Evolutionary conservation across 1,140 invertebrate species (phyloP).

Genomic region (Tribolium madens): DNA sequence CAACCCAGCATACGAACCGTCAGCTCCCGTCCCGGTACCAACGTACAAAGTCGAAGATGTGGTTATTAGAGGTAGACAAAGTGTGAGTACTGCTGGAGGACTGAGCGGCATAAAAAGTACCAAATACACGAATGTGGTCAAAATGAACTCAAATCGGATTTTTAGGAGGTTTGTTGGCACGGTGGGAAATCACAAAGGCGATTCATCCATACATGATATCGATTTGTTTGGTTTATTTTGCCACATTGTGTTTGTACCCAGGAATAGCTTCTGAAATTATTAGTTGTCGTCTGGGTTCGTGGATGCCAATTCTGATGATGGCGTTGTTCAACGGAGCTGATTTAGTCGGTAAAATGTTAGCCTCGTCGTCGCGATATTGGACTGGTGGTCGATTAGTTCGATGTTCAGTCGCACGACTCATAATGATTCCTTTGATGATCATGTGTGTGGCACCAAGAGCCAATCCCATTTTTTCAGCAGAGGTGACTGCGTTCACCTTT

Average conservation of each 20-base stretch:
- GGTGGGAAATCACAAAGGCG: constrained; percentile 81
- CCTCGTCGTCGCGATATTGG: constrained; percentile 84
- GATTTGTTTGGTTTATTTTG: constrained; percentile 87
- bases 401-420: constrained; percentile 68
- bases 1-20: constrained; percentile 84
- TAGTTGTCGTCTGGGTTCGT: constrained; percentile 83
- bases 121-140: neutral
- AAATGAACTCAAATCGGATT: constrained; percentile 41
- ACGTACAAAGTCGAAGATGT: constrained; percentile 87
- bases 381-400: constrained; percentile 78
- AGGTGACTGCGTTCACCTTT: constrained; percentile 77
- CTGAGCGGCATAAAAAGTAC: constrained; percentile 27
- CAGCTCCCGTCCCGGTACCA: constrained; percentile 72
- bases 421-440: constrained; percentile 84
- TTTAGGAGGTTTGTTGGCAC: constrained; percentile 75
- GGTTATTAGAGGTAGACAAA: constrained; percentile 74
- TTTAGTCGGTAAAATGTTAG: constrained; percentile 84
- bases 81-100: constrained; percentile 61
- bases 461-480: constrained; percentile 78
- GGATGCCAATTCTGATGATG: constrained; percentile 94
- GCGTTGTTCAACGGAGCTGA: constrained; percentile 88
- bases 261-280: constrained; percentile 90
- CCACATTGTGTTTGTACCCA: constrained; percentile 89
- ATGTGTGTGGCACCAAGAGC: constrained; percentile 82
- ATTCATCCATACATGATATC: constrained; percentile 92